Base-by-base conservation (phyloP, 2,888 invertebrate genomes). In the Drosophila cognata region DNA sequence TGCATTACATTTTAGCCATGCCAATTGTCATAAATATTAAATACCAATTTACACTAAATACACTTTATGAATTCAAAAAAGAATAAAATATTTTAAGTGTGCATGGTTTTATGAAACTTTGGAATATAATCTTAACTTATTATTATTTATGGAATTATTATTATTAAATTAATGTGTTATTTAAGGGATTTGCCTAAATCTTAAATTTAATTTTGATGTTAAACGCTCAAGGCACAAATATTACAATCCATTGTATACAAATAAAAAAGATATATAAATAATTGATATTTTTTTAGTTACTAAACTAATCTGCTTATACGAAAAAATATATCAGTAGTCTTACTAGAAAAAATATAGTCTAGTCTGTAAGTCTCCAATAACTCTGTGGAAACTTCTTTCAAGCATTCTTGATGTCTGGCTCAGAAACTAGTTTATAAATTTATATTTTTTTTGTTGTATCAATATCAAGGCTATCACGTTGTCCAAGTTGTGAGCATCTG, bases 1-100 rank as follows among this genome's bases (percentile, higher is more conserved):
- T 81, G 81, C 78, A 80, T 80, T 62, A 60, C 65, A 67, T 71
- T 80, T 71, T 58, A 77, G 70, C 72, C 77, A 67, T 69, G 62
- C 61, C 74, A 71, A 74, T 58, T 51, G 53, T 60, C 56, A 83
- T 89, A 76, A 82, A 85, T 89, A 85, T 82, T 82, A 80, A 89
- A 82, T 76, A 80, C 69, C 41, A 63, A 80, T 82, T 84, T 71
- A 74, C 80, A 80, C 74, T 72, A 69, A 76, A 71, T 58, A 53
- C 31, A 50, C 25, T 46, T 51, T 60, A 46, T 33, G 70, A 60
- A 64, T 52, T 50, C 35, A 50, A 8, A 21, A 46, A 25, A 4
- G 7, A 29, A 51, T 18, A 3, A 29, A 46, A 16, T 25, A 25
- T 16, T 25, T 25, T 25, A 7, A 25, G 25, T 16, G 7, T 25